phyloP scores from a whole-genome alignment of 1,140 invertebrate genomes.

The Drosophila dunni region DNA sequence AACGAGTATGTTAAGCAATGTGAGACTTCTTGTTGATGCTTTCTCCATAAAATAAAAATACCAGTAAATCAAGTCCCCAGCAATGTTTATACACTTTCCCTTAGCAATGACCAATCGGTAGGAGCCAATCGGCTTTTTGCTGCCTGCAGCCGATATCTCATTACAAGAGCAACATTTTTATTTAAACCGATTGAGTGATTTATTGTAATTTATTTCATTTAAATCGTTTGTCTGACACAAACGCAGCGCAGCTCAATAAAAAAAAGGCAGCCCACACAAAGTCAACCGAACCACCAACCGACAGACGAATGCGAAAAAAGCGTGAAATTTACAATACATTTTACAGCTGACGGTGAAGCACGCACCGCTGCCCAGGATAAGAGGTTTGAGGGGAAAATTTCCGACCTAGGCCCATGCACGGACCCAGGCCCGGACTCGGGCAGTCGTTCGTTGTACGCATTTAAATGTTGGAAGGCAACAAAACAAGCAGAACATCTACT shows the following conservation, averaged over 20 bases:
- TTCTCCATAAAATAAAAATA: conserved; percentile 8
- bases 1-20: not conserved
- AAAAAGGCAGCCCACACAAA: conserved; percentile 30
- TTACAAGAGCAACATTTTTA: conserved; percentile 75
- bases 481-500: conserved; percentile 32
- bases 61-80: conserved; percentile 10
- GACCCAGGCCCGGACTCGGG: not conserved
- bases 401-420: conserved; percentile 7
- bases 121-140: conserved; percentile 18
- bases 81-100: conserved; percentile 15
- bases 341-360: conserved; percentile 66
- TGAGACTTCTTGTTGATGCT: conserved; percentile 1
- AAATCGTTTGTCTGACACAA: conserved; percentile 78
- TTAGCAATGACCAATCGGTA: not conserved
- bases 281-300: conserved; percentile 32
- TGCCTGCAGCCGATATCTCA: conserved; percentile 63
- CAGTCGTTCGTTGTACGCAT: conserved; percentile 23
- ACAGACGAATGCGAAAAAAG: conserved; percentile 47
- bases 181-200: conserved; percentile 80
- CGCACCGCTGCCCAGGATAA: conserved; percentile 57
- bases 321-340: conserved; percentile 73
- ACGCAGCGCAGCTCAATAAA: conserved; percentile 37
- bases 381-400: conserved; percentile 29
- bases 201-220: conserved; percentile 82
- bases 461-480: conserved; percentile 56